Evolutionary conservation across 2,888 invertebrate species (phyloP), one percentile per base, ranked within the genome.

Genomic region (Eugnorisma glareosa): DNA sequence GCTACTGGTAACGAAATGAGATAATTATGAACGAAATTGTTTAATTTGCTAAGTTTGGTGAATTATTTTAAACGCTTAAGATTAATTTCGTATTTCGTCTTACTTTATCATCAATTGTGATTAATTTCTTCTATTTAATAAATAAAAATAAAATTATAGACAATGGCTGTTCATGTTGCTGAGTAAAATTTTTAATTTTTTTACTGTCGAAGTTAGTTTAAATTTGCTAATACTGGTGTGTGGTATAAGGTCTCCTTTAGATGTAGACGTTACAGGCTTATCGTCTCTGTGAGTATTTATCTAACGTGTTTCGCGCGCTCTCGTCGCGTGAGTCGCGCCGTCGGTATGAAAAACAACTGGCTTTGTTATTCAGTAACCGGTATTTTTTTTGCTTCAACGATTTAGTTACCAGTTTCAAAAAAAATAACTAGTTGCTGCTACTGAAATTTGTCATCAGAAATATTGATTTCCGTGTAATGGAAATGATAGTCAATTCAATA

Each of bases 1-100:
- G 95, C 82, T 93, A 93, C 82, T 54, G 68, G 94, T 94, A 71
- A 79, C 83, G 72, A 92, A 92, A 48, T 67, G 37, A 70, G 67
- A 37, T 71, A 45, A 59, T 28, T 66, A 59, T 7, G 2, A 51
- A 37, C 15, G 7, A 37, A 67, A n/a, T 67, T 66, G 13, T 59
- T 59, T 28, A 15, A 5, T 59, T 85, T 67, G n/a, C 24, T 10
- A 7, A 7, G 21, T 79, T 70, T 54, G 37, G 15, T n/a, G 48
- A 15, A n/a, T 63, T 66, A 37, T 18, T 43, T 11, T 4, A 4
- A 1, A 4, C 2, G 7, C 6, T 4, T 21, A 35, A 43, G 7
- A 64, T 43, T 67, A 54, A 59, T 54, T 13, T 40, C 0, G 4
- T 18, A 6, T 35, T 43, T 0, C 6, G 7, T 59, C 1, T 59